Percentiles rank a stretch among this genome's conserved stretches.
phyloP scores from a whole-genome alignment of 2,797 vertebrate genomes.

The Glyptemys insculpta region DNA sequence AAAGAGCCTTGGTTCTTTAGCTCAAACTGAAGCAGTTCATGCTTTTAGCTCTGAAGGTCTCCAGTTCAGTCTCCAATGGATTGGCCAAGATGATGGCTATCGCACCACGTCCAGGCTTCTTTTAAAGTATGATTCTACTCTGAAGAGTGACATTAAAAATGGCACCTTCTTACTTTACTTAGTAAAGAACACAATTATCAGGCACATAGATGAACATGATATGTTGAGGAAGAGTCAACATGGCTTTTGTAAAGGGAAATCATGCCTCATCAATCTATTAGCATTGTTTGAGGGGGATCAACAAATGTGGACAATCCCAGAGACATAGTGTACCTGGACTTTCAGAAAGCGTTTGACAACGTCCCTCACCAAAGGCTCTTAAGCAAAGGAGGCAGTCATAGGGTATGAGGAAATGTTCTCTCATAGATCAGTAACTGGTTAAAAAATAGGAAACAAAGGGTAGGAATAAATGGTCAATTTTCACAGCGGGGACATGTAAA shows the following conservation, averaged over 20 bases:
- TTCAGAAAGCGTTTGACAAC: not conserved
- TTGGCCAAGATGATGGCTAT: conserved; percentile 6
- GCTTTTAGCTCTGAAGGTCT: conserved; percentile 28
- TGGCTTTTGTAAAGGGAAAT: not conserved
- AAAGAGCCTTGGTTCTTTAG: not conserved
- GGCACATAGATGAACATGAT: not conserved
- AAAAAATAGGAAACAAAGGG: not conserved
- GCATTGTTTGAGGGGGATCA: not conserved
- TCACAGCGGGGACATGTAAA: not conserved
- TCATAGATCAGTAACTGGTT: not conserved
- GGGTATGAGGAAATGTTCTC: not conserved
- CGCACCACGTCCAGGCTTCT: conserved; percentile 4
- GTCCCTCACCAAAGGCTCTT: not conserved
- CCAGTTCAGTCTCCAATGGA: not conserved
- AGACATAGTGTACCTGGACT: not conserved
- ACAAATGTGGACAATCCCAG: not conserved
- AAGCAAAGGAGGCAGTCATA: not conserved
- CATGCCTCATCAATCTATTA: not conserved
- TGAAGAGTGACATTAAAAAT: conserved; percentile 30
- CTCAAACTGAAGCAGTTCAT: not conserved
- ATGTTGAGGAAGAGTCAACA: not conserved
- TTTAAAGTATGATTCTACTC: conserved; percentile 48
- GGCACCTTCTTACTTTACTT: not conserved
- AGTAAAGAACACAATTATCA: not conserved
- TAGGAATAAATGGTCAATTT: not conserved